Percentiles rank a stretch among this genome's conserved stretches.
Evolutionary conservation across 1,140 invertebrate genomes (phyloP).

Genomic region (Diabrotica virgifera): DNA sequence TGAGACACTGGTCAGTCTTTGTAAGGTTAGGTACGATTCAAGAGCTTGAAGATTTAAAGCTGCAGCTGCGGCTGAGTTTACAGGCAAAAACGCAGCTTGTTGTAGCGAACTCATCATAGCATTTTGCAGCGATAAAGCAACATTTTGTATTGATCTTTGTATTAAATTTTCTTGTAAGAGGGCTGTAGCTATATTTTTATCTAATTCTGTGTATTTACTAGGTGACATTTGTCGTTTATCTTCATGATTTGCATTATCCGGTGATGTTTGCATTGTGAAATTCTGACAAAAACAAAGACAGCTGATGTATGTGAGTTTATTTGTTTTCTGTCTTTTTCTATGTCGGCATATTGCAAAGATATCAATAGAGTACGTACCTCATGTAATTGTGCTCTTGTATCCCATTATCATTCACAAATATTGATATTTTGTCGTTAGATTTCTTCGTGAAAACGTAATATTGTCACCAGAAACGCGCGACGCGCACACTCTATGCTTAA

Average conservation of each 20-base stretch:
- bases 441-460: neutral
- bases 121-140: slow-evolving; percentile 72
- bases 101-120: slow-evolving; percentile 73
- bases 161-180: slow-evolving; percentile 54
- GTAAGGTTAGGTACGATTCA: slow-evolving; percentile 77
- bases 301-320: neutral
- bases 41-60: slow-evolving; percentile 78
- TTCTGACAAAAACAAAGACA: neutral
- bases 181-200: slow-evolving; percentile 46
- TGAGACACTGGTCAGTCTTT: slow-evolving; percentile 58
- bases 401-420: neutral
- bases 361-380: slow-evolving; percentile 14
- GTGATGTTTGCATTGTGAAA: slow-evolving; percentile 40
- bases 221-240: slow-evolving; percentile 32
- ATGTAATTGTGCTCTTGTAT: neutral
- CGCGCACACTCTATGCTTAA: slow-evolving; percentile 36
- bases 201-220: slow-evolving; percentile 23
- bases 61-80: slow-evolving; percentile 72
- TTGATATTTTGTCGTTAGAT: neutral
- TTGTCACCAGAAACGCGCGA: slow-evolving; percentile 18
- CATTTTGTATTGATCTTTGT: slow-evolving; percentile 59
- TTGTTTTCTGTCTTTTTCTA: neutral
- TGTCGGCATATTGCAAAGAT: slow-evolving; percentile 5
- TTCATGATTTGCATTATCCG: slow-evolving; percentile 32
- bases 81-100: slow-evolving; percentile 70